Evolutionary conservation across 1,140 invertebrate genomes (phyloP).

Genomic region (Apis dorsata): DNA sequence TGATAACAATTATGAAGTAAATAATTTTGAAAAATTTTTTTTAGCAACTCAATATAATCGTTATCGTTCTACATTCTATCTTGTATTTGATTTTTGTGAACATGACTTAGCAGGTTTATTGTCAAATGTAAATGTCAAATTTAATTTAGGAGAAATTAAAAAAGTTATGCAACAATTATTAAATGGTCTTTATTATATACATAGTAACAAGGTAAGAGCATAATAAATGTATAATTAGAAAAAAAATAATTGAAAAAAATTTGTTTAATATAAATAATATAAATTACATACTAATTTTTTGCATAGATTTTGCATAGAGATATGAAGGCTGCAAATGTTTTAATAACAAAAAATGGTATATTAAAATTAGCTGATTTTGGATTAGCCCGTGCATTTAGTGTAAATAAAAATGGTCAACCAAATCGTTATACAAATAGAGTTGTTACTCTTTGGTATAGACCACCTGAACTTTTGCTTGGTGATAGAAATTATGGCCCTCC

Average conservation of each 20-base stretch:
- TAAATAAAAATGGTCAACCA: slow-evolving; percentile 90
- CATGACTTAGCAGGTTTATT: slow-evolving; percentile 98
- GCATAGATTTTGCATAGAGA: slow-evolving; percentile 92
- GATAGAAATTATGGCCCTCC: slow-evolving; percentile 97
- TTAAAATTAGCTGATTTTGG: slow-evolving; percentile 97
- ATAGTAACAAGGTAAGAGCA: slow-evolving; percentile 91
- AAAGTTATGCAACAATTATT: slow-evolving; percentile 98
- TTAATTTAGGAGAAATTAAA: slow-evolving; percentile 98
- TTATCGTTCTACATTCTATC: slow-evolving; percentile 96
- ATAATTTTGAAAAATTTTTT: slow-evolving; percentile 52
- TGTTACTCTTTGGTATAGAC: slow-evolving; percentile 98
- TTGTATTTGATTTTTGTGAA: slow-evolving; percentile 99
- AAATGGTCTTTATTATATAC: slow-evolving; percentile 98
- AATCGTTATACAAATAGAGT: slow-evolving; percentile 98
- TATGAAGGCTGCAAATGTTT: slow-evolving; percentile 99
- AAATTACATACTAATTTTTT: not conserved
- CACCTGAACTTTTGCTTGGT: slow-evolving; percentile 93
- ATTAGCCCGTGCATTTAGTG: slow-evolving; percentile 93
- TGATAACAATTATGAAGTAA: not conserved
- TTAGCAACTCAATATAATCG: slow-evolving; percentile 91
- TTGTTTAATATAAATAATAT: not conserved
- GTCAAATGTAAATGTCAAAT: slow-evolving; percentile 98
- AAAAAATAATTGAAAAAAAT: not conserved
- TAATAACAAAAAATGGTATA: slow-evolving; percentile 98
- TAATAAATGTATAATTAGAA: not conserved